phyloP scores from a whole-genome alignment of 2,888 invertebrate species.

The Ochropleura plecta region DNA sequence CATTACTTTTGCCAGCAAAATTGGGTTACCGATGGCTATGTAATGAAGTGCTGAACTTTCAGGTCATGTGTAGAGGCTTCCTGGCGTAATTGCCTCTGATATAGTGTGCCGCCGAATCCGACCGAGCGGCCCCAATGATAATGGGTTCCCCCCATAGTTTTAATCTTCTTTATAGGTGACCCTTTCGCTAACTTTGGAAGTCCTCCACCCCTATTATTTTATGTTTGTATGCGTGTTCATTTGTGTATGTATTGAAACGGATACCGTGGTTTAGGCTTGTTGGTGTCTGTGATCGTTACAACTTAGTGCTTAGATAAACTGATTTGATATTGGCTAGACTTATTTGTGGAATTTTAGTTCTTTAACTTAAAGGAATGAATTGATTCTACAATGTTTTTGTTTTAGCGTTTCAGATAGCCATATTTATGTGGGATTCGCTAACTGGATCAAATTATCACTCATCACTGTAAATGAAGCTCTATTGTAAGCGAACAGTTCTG shows the following conservation, averaged over 20 bases:
- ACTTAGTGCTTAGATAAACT: conserved; percentile 58
- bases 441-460: not conserved
- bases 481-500: conserved; percentile 5
- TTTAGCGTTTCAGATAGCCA: not conserved
- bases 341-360: not conserved
- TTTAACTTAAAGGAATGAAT: not conserved
- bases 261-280: conserved; percentile 53
- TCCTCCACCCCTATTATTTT: conserved; percentile 74
- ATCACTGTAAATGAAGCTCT: conserved; percentile 18
- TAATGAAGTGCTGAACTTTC: conserved; percentile 88
- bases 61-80: conserved; percentile 82
- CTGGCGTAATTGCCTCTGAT: conserved; percentile 82
- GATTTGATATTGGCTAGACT: conserved; percentile 42
- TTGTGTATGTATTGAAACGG: conserved; percentile 59
- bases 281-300: conserved; percentile 55
- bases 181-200: conserved; percentile 76
- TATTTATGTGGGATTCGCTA: not conserved
- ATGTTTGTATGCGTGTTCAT: conserved; percentile 65
- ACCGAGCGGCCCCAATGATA: conserved; percentile 75
- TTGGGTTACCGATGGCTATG: conserved; percentile 80
- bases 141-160: conserved; percentile 84
- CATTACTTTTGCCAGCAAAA: conserved; percentile 74
- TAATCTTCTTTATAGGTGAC: conserved; percentile 88
- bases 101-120: conserved; percentile 79
- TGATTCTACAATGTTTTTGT: not conserved